Evolutionary conservation across 2,113 vertebrate species (phyloP).

Genomic region (Hippocampus comes): DNA sequence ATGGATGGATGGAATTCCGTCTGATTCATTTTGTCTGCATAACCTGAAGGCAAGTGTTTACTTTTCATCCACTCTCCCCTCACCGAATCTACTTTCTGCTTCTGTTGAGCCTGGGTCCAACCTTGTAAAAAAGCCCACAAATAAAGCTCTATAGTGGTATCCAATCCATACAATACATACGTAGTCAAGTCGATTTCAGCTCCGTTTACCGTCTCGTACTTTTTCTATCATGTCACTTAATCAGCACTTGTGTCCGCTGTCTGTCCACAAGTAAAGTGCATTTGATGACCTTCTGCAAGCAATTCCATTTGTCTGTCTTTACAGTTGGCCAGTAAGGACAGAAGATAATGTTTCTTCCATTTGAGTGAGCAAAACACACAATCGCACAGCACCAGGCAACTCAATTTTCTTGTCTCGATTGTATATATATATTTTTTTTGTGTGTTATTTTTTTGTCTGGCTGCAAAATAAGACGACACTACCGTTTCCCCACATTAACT

Average conservation of each 20-base stretch:
- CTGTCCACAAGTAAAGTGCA: slow-evolving; percentile 30
- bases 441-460: background rate
- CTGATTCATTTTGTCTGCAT: slow-evolving; percentile 16
- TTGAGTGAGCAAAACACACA: background rate
- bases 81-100: slow-evolving; percentile 38
- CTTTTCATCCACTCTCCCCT: slow-evolving; percentile 22
- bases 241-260: slow-evolving; percentile 38
- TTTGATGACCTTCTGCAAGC: slow-evolving; percentile 43
- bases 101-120: slow-evolving; percentile 36
- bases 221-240: slow-evolving; percentile 46
- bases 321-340: background rate
- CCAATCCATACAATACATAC: slow-evolving; percentile 36
- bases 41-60: slow-evolving; percentile 37
- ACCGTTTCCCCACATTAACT: slow-evolving; percentile 13
- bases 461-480: background rate
- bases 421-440: no score
- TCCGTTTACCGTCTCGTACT: slow-evolving; percentile 33
- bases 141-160: slow-evolving; percentile 38
- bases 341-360: background rate
- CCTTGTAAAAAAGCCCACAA: slow-evolving; percentile 49
- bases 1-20: no score
- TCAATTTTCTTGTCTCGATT: background rate
- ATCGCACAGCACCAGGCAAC: background rate
- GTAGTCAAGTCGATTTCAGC: slow-evolving; percentile 24
- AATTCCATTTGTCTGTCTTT: slow-evolving; percentile 23